These are phyloP conservation scores for Eupristina koningsbergeri DNA, from an alignment of 1,140 invertebrate species.

Conservation along the genomic window DNA sequence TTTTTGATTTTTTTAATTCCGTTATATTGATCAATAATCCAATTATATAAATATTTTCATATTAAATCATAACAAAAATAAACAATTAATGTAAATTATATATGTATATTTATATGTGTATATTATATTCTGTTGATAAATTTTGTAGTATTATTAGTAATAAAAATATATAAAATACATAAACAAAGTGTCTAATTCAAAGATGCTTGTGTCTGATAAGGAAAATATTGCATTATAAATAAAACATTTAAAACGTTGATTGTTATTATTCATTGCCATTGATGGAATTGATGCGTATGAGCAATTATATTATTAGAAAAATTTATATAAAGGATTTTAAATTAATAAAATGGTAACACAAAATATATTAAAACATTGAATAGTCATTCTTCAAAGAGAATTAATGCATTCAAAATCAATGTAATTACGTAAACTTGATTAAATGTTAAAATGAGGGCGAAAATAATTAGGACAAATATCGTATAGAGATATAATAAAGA, in stretches of 20 bases:
- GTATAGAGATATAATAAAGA: background rate
- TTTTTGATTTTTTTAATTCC: background rate
- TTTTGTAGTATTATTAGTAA: constrained; percentile 14
- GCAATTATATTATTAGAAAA: constrained; percentile 53
- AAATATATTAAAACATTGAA: constrained; percentile 33
- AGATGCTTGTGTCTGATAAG: constrained; percentile 51
- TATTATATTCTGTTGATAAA: constrained; percentile 12
- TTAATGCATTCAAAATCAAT: background rate
- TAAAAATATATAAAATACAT: background rate
- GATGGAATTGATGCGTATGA: constrained; percentile 70
- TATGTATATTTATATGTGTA: background rate
- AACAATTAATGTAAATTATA: background rate
- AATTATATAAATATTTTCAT: background rate
- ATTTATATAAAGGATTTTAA: constrained; percentile 47
- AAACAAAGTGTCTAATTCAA: constrained; percentile 42
- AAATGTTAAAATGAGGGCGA: constrained; percentile 9
- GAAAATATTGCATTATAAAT: constrained; percentile 49
- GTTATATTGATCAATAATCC: background rate
- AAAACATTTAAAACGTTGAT: constrained; percentile 39
- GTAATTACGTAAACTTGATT: background rate
- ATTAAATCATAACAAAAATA: background rate
- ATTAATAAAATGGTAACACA: constrained; percentile 47
- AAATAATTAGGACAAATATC: background rate
- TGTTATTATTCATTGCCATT: constrained; percentile 63
- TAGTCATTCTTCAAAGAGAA: background rate